Percentiles rank a stretch among this genome's conserved stretches.
Evolutionary conservation across 2,113 vertebrate genomes (phyloP).

Genomic region (Macroglossus sobrinus): DNA sequence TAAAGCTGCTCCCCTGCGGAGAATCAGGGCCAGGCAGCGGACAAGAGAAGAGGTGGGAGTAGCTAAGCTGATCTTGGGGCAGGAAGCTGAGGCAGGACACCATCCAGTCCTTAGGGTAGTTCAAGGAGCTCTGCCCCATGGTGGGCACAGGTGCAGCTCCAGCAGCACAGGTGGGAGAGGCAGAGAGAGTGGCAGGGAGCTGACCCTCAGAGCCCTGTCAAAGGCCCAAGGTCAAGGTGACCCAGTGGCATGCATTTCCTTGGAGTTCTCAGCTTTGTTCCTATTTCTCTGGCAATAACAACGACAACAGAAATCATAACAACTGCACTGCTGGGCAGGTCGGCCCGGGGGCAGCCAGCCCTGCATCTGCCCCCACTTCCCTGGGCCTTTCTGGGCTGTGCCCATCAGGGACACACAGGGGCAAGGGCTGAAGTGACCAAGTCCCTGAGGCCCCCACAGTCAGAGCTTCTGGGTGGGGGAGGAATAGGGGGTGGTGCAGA

Average conservation of each 20-base stretch:
- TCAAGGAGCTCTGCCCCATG: background rate
- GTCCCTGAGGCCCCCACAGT: background rate
- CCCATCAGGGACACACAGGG: background rate
- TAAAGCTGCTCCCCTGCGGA: background rate
- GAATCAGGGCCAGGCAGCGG: too few species aligned
- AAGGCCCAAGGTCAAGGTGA: background rate
- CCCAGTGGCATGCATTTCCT: background rate
- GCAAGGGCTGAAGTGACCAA: background rate
- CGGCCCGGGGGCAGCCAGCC: background rate
- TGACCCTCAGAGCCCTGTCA: background rate
- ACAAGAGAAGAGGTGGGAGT: background rate
- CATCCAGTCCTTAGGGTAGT: background rate
- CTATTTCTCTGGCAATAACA: background rate
- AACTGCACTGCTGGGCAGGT: background rate
- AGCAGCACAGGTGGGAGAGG: background rate
- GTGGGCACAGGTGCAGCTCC: too few species aligned
- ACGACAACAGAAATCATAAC: background rate
- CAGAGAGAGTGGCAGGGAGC: background rate
- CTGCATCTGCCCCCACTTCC: background rate
- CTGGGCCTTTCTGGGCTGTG: background rate
- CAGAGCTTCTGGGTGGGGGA: background rate
- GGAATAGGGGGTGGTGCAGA: background rate
- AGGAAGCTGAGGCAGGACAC: background rate
- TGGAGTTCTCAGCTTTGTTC: too few species aligned
- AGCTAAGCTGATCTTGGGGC: background rate